Conservation (phyloP, 2,888 invertebrate species). For the Phymatocera aterrima region DNA sequence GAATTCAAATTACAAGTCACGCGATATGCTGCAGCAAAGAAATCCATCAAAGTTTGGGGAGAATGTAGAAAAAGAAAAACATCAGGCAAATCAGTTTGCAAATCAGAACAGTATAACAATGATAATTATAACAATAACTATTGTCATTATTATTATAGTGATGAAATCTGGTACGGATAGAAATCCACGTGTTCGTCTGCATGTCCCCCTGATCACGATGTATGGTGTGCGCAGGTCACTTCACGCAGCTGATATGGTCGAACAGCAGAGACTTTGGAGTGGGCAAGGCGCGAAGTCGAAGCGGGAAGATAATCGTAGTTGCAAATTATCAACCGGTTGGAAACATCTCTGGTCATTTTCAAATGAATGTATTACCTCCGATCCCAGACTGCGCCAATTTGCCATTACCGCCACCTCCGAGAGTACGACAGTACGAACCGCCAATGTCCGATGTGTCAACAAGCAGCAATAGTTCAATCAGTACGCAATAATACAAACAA, state of each 20-base stretch:
- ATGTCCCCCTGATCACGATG: conserved; percentile 54
- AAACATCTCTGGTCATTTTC: conserved; percentile 85
- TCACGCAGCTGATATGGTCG: conserved; percentile 92
- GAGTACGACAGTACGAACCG: conserved; percentile 54
- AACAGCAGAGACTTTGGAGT: conserved; percentile 86
- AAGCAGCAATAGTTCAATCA: conserved; percentile 62
- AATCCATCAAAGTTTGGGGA: too few relatives aligned
- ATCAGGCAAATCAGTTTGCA: too few relatives aligned
- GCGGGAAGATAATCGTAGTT: conserved; percentile 89
- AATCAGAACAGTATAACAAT: too few relatives aligned
- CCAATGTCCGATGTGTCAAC: conserved; percentile 59
- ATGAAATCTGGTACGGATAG: background rate
- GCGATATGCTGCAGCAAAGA: too few relatives aligned
- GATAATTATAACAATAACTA: too few relatives aligned
- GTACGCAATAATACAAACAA: conserved; percentile 68
- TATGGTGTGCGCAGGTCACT: conserved; percentile 81
- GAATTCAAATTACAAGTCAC: too few relatives aligned
- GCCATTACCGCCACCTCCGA: conserved; percentile 69
- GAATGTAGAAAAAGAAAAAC: too few relatives aligned
- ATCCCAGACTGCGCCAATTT: conserved; percentile 78
- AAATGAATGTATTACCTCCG: conserved; percentile 87
- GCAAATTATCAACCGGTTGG: conserved; percentile 91
- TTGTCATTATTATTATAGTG: too few relatives aligned
- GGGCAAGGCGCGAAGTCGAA: conserved; percentile 86
- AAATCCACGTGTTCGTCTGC: conserved; percentile 39